A percentile compares a stretch with the other conserved stretches of the same genome.
Evolutionary conservation across 2,888 invertebrate species (phyloP).

Genomic region (Alentia gelatinosa): DNA sequence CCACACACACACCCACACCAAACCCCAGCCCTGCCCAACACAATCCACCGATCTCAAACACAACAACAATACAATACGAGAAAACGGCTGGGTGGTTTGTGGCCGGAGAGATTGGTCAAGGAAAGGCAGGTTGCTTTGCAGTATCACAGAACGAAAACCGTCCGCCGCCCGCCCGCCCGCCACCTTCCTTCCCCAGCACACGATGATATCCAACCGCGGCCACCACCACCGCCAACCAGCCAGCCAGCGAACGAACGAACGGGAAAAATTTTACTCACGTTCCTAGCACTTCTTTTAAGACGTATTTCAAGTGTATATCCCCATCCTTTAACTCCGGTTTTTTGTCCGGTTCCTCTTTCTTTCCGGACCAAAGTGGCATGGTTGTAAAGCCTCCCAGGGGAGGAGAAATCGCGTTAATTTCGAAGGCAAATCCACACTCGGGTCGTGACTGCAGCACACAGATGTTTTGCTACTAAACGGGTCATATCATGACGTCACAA

Average conservation of each 20-base stretch:
- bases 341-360: conserved; percentile 22
- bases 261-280: conserved; percentile 61
- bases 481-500: conserved; percentile 51
- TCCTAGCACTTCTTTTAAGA: conserved; percentile 65
- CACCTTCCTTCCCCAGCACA: not conserved
- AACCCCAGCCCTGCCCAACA: too few species aligned
- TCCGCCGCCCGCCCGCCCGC: not conserved
- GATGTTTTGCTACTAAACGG: conserved; percentile 49
- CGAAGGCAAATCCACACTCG: not conserved
- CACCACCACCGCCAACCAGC: not conserved
- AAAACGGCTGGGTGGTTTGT: too few species aligned
- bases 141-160: too few species aligned
- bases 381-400: not conserved
- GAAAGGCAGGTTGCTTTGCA: too few species aligned
- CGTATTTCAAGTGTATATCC: conserved; percentile 62
- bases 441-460: not conserved
- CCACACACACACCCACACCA: too few species aligned
- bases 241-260: not conserved
- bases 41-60: too few species aligned
- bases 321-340: conserved; percentile 41
- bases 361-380: conserved; percentile 23
- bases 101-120: too few species aligned
- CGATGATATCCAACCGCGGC: not conserved
- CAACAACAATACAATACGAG: too few species aligned
- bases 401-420: not conserved